These are phyloP conservation scores for Synergus laeviventris DNA, from an alignment of 2,888 invertebrate species.

Conservation along the genomic window DNA sequence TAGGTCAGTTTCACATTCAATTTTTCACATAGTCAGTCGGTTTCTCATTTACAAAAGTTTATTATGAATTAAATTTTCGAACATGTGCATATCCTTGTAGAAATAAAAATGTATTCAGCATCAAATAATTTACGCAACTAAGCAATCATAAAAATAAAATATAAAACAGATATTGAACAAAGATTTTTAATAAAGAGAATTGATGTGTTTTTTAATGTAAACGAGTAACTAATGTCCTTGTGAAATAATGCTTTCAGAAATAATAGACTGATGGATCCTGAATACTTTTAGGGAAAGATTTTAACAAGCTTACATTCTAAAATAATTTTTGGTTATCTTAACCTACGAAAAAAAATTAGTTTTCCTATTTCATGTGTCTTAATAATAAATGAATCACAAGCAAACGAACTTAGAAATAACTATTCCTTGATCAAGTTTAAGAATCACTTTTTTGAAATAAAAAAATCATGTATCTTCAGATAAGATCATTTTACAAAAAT, in stretches of 20 bases:
- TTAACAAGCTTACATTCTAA: not conserved
- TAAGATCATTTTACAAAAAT: not conserved
- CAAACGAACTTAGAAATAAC: not conserved
- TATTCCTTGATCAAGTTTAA: not conserved
- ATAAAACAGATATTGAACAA: not conserved
- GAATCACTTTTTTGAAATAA: not conserved
- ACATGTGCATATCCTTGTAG: not conserved
- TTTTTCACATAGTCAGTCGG: not conserved
- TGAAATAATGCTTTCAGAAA: not conserved
- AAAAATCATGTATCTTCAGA: not conserved
- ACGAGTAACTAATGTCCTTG: not conserved
- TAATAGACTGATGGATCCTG: not conserved
- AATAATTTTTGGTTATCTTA: not conserved
- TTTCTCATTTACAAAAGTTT: not conserved
- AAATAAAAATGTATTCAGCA: not conserved
- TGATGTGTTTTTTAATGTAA: not conserved
- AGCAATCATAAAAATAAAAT: not conserved
- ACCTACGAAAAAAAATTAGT: not conserved
- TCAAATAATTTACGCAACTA: not conserved
- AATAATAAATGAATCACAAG: not conserved
- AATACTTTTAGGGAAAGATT: not conserved
- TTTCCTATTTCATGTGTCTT: not conserved
- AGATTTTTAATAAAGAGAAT: not conserved
- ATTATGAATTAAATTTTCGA: not conserved
- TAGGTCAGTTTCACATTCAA: not conserved